Base-by-base conservation (phyloP, 2,888 invertebrate genomes). In the Andrena trimmerana region DNA sequence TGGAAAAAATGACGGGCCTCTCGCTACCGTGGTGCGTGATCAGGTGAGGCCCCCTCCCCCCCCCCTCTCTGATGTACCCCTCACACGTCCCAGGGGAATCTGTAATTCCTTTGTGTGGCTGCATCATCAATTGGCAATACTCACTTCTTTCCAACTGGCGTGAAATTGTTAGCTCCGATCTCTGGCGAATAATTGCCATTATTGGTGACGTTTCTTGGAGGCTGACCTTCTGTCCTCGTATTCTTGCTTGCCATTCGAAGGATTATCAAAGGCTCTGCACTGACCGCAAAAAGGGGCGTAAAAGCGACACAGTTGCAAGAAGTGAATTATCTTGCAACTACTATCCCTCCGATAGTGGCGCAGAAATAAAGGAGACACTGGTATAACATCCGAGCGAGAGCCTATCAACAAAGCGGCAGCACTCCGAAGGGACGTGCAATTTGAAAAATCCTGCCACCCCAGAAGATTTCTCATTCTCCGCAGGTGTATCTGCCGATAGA, bases 1-100 rank as follows among this genome's bases (percentile, higher is more conserved):
- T 87, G 90, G 90, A 92, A 93, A 92, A 93, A 92, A 93, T 92
- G 92, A 92, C 90, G 91, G 92, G 90, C 88, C 90, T 89, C 86
- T 89, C 90, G 93, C 93, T 93, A 93, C 93, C 90, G 93, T 92
- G 87, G 88, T 92, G 90, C 92, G 93, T 89, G 91, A 90, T 92
- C 92, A 89, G 90, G 87, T 88, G 88, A 85, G 86, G 72, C 83
- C 63, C 80, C 57, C 69, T 27, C 2, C 62, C 36, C 60, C 68
- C 69, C 33, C 2, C 62, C 36, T 65, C 68, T 69, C 20, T 63
- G 71, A 78, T 77, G 77, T 79, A 73, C 87, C 57, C 87, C 83
- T 79, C 83, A 71, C 70, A 72, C 87, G 72, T 50, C 65, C 16
- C 63, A 70, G 50, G 52, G 72, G 73, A 70, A 52, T 67, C 79